A percentile compares a stretch with the other conserved stretches of the same genome.
Evolutionary conservation across 2,888 invertebrate genomes (phyloP).

Genomic region (Ennomos erosarius): DNA sequence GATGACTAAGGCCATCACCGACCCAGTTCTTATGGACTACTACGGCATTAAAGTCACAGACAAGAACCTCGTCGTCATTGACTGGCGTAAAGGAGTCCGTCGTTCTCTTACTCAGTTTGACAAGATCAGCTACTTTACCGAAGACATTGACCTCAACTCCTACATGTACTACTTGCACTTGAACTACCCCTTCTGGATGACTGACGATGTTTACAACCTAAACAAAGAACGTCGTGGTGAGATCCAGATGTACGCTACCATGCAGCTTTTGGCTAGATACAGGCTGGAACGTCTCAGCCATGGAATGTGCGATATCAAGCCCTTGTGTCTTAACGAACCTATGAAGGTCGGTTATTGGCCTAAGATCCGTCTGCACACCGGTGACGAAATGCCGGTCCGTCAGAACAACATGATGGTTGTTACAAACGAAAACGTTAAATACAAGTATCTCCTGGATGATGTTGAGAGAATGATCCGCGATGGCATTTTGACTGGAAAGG

Average conservation of each 20-base stretch:
- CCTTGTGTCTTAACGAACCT: constrained; percentile 73
- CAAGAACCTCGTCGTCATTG: constrained; percentile 86
- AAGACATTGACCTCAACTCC: constrained; percentile 91
- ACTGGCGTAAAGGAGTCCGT: constrained; percentile 88
- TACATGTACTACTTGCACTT: constrained; percentile 89
- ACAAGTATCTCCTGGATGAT: constrained; percentile 65
- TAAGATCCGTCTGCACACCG: constrained; percentile 83
- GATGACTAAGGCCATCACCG: constrained; percentile 84
- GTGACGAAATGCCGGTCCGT: constrained; percentile 84
- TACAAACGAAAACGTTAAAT: constrained; percentile 60
- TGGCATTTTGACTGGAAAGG: constrained; percentile 69
- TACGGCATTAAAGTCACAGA: constrained; percentile 80
- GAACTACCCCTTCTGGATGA: constrained; percentile 89
- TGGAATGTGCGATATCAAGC: constrained; percentile 77
- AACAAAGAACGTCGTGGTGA: constrained; percentile 84
- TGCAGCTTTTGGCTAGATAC: constrained; percentile 87
- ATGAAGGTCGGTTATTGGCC: constrained; percentile 85
- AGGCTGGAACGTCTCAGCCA: constrained; percentile 80
- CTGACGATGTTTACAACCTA: constrained; percentile 78
- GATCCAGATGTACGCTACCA: constrained; percentile 85
- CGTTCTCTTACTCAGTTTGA: constrained; percentile 86
- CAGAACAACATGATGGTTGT: constrained; percentile 67
- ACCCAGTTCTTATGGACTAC: constrained; percentile 82
- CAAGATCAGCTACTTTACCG: constrained; percentile 88
- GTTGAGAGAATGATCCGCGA: constrained; percentile 83